These are phyloP conservation scores for Epirrita christyi DNA, from an alignment of 2,888 invertebrate genomes.

Conservation along the genomic window DNA sequence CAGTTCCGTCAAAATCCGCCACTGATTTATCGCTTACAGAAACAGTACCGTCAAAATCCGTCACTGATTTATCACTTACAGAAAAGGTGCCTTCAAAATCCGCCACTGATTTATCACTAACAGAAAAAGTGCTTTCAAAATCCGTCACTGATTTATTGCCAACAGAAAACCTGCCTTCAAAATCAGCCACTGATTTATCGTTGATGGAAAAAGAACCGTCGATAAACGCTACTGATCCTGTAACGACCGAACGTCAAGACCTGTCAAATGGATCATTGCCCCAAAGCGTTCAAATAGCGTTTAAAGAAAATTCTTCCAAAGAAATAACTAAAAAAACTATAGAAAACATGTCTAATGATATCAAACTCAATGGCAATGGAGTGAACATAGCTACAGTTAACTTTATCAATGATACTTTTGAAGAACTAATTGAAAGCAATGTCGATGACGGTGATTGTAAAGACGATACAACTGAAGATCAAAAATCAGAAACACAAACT, in stretches of 20 bases:
- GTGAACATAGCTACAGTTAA: conserved; percentile 73
- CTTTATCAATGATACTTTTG: conserved; percentile 72
- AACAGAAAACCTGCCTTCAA: too few relatives aligned
- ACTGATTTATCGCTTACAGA: not conserved
- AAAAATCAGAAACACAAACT: conserved; percentile 1
- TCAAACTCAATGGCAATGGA: conserved; percentile 60
- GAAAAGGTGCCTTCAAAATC: conserved; percentile 6
- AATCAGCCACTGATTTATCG: too few relatives aligned
- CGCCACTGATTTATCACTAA: too few relatives aligned
- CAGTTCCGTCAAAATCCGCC: not conserved
- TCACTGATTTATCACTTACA: not conserved
- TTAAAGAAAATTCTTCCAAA: not conserved
- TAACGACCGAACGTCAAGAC: conserved; percentile 14
- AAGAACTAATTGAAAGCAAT: conserved; percentile 76
- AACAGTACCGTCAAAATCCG: not conserved
- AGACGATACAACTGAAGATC: conserved; percentile 39
- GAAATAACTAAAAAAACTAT: not conserved
- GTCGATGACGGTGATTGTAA: conserved; percentile 71
- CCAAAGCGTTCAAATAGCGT: not conserved
- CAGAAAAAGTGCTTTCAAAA: too few relatives aligned
- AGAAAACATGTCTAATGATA: not conserved
- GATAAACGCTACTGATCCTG: not conserved
- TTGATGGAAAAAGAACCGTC: conserved; percentile 15
- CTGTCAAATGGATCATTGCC: conserved; percentile 36
- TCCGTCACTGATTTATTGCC: too few relatives aligned